Conservation (phyloP, 1,140 invertebrate genomes). For the Pteromalus puparum region DNA sequence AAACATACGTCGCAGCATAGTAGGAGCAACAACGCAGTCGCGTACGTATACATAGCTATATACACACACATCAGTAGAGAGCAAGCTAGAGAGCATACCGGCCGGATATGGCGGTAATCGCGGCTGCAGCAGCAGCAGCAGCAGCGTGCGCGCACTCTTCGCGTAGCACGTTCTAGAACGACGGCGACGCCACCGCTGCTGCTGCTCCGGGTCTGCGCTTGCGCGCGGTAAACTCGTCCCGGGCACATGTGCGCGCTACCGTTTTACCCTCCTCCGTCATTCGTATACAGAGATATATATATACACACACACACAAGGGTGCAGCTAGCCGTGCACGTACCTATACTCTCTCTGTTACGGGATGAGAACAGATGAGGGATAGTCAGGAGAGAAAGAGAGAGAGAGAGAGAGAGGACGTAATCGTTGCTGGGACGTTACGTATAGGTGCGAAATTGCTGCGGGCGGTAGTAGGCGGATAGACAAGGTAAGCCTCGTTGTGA, state of each 20-base stretch:
- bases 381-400: too few relatives aligned
- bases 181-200: neutral
- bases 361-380: too few relatives aligned
- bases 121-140: neutral
- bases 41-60: too few relatives aligned
- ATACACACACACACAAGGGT: neutral
- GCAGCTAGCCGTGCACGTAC: neutral
- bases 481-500: too few relatives aligned
- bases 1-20: neutral
- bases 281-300: too few relatives aligned
- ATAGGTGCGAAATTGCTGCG: too few relatives aligned
- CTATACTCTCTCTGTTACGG: neutral
- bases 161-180: conserved; percentile 9
- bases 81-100: neutral
- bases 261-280: neutral
- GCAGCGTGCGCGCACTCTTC: conserved; percentile 7
- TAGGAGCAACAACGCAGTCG: neutral
- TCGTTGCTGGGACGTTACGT: too few relatives aligned
- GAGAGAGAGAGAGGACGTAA: too few relatives aligned
- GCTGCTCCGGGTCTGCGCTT: neutral
- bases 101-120: neutral
- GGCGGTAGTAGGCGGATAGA: too few relatives aligned
- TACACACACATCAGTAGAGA: conserved; percentile 39
- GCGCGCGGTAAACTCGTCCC: neutral
- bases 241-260: neutral